Conservation (phyloP, 2,113 vertebrate genomes). For the Pelvicachromis taeniatus region DNA sequence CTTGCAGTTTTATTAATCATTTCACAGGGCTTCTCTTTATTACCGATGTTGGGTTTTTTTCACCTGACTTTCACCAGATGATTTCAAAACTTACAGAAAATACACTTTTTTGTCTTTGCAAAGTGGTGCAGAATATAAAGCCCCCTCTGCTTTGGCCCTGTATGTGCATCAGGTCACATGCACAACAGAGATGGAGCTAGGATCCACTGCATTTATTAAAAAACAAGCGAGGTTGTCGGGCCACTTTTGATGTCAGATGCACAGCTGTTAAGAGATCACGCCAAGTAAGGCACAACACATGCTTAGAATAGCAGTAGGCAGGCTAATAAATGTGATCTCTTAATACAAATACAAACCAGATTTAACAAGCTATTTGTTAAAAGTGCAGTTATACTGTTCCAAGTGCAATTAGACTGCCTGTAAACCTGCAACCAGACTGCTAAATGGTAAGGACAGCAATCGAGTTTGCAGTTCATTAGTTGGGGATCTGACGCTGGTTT, state of each 20-base stretch:
- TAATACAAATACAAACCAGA: background rate
- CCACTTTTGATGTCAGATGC: background rate
- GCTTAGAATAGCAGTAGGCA: background rate
- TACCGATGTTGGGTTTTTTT: background rate
- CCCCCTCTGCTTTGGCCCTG: background rate
- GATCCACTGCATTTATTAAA: background rate
- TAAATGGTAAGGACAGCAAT: background rate
- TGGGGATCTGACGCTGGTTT: background rate
- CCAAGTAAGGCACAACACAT: background rate
- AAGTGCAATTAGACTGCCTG: background rate
- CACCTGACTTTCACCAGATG: background rate
- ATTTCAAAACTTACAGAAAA: background rate
- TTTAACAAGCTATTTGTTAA: background rate
- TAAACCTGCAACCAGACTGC: background rate
- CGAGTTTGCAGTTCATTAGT: background rate
- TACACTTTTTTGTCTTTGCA: background rate
- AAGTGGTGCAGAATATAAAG: background rate
- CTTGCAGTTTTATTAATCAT: background rate
- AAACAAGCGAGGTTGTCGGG: background rate
- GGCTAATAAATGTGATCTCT: background rate
- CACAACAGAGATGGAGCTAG: background rate
- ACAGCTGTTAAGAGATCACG: background rate
- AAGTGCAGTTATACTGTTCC: background rate
- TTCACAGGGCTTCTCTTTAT: background rate
- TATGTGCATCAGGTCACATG: background rate